phyloP scores from a whole-genome alignment of 2,797 vertebrate genomes.

The Platalea minor region DNA sequence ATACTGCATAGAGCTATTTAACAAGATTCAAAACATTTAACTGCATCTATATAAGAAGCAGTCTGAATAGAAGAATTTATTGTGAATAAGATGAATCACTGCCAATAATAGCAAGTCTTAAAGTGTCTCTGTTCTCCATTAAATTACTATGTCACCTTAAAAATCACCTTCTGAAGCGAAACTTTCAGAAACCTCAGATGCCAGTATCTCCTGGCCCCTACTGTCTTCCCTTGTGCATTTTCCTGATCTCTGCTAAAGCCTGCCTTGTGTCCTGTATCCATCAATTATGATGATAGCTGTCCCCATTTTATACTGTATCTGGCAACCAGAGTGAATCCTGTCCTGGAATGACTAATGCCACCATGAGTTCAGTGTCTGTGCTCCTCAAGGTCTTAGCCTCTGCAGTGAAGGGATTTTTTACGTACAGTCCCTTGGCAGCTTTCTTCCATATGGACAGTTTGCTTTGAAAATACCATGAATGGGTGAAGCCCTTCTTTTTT shows the following conservation, averaged over 20 bases:
- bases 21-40: background rate
- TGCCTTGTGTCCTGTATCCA: background rate
- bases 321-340: background rate
- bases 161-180: background rate
- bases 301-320: background rate
- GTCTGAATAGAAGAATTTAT: background rate
- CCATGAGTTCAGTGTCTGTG: background rate
- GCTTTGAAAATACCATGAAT: background rate
- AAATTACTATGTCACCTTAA: background rate
- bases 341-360: background rate
- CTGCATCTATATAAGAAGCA: background rate
- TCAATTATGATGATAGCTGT: background rate
- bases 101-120: background rate
- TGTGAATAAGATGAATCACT: background rate
- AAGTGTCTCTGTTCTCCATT: background rate
- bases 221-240: background rate
- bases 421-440: accelerated
- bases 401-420: background rate
- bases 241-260: background rate
- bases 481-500: background rate
- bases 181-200: background rate
- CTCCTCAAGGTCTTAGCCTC: background rate
- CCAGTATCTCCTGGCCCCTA: background rate
- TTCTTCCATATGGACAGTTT: background rate
- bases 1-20: background rate